A percentile compares a stretch with the other conserved stretches of the same genome.
These are phyloP conservation scores for Lochmaea capreae DNA, from an alignment of 2,888 invertebrate species.

Conservation along the genomic window DNA sequence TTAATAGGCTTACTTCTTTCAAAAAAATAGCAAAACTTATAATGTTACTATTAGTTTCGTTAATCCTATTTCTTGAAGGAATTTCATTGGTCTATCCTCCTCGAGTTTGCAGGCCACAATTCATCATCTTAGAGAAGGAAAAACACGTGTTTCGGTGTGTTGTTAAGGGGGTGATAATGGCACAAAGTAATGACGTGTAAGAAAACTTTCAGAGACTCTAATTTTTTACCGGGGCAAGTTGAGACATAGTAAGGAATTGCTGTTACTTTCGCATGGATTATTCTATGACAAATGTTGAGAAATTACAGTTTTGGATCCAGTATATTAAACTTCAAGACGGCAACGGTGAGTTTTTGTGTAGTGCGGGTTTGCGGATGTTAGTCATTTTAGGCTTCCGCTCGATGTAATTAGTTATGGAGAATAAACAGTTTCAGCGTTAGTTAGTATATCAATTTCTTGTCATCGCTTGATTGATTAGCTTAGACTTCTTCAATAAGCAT, in stretches of 20 bases:
- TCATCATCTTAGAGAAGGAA: conserved; percentile 27
- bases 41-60: too few species aligned
- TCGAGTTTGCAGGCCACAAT: conserved; percentile 1
- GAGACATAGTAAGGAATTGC: conserved; percentile 28
- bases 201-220: conserved; percentile 29
- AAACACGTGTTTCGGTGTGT: conserved; percentile 29
- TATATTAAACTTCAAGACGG: conserved; percentile 2
- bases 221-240: conserved; percentile 29
- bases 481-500: too few species aligned
- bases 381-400: not conserved
- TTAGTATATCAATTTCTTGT: not conserved
- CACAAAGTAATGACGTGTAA: conserved; percentile 35
- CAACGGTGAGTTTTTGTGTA: conserved; percentile 5
- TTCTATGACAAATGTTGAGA: conserved; percentile 33
- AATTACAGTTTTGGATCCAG: conserved; percentile 17
- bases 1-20: too few species aligned
- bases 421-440: not conserved
- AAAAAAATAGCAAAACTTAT: too few species aligned
- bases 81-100: not conserved
- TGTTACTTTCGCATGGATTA: conserved; percentile 25
- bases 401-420: not conserved
- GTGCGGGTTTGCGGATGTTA: not conserved
- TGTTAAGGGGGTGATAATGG: conserved; percentile 31
- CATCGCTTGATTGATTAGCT: not conserved
- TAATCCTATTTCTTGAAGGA: too few species aligned